phyloP scores from a whole-genome alignment of 2,888 invertebrate genomes.

The Cheiracanthium punctorium region DNA sequence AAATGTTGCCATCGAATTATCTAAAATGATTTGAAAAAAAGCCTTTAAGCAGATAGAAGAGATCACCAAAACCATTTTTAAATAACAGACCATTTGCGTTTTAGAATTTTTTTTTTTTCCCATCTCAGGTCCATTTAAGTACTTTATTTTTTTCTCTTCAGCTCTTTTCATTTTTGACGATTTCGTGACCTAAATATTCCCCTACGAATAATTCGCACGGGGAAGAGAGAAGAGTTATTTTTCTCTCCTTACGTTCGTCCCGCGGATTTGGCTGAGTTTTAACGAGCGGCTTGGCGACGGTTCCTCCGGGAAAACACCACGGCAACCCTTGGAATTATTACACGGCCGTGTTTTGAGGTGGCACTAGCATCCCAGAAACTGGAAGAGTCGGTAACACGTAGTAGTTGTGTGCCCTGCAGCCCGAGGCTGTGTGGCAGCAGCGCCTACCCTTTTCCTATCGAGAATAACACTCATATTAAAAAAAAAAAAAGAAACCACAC shows the following conservation, averaged over 20 bases:
- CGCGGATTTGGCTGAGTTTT: slow-evolving; percentile 50
- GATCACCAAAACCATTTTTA: neutral
- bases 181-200: slow-evolving; percentile 57
- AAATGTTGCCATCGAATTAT: neutral
- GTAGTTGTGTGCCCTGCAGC: slow-evolving; percentile 63
- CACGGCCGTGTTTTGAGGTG: slow-evolving; percentile 66
- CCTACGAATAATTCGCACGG: slow-evolving; percentile 11
- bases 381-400: slow-evolving; percentile 62
- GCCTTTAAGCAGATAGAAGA: neutral
- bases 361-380: slow-evolving; percentile 60
- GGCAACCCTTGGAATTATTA: slow-evolving; percentile 57
- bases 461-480: no score
- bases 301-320: slow-evolving; percentile 2
- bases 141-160: slow-evolving; percentile 34
- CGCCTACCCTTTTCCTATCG: slow-evolving; percentile 44
- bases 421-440: slow-evolving; percentile 62
- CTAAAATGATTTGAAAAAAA: neutral
- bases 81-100: slow-evolving; percentile 8
- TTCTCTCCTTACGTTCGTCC: slow-evolving; percentile 8
- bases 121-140: neutral
- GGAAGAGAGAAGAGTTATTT: neutral
- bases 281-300: slow-evolving; percentile 60
- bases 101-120: neutral
- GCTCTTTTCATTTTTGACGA: slow-evolving; percentile 20
- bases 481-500: no score